Percentiles rank a stretch among this genome's conserved stretches.
Evolutionary conservation across 2,797 vertebrate genomes (phyloP).

Genomic region (Lagorchestes hirsutus): DNA sequence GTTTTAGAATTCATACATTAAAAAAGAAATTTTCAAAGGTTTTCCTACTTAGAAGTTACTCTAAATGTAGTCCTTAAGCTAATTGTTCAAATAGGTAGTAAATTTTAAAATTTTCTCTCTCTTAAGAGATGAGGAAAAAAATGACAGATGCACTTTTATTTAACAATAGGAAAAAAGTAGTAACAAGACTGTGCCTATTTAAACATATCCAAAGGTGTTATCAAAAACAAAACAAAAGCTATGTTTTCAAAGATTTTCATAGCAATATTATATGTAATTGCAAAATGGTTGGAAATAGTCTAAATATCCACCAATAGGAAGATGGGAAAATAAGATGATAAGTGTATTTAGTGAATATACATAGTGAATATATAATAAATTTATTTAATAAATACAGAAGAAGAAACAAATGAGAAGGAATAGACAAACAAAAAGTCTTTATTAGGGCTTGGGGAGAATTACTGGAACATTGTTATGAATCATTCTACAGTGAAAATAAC

Average conservation of each 20-base stretch:
- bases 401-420: neutral
- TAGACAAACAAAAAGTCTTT: neutral
- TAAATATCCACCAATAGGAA: neutral
- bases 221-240: neutral
- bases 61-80: slow-evolving; percentile 32
- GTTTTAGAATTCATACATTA: neutral
- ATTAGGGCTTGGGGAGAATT: neutral
- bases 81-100: slow-evolving; percentile 44
- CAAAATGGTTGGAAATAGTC: neutral
- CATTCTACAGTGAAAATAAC: neutral
- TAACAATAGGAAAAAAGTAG: neutral
- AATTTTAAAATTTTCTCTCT: slow-evolving; percentile 13
- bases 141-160: slow-evolving; percentile 29
- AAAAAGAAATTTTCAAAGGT: slow-evolving; percentile 28
- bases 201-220: slow-evolving; percentile 49
- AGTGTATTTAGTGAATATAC: neutral
- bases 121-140: slow-evolving; percentile 22
- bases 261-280: neutral
- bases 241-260: neutral
- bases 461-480: neutral
- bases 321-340: neutral
- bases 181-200: slow-evolving; percentile 37
- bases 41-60: slow-evolving; percentile 44
- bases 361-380: neutral
- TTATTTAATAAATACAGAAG: neutral